Evolutionary conservation across 2,113 vertebrate species (phyloP).

Genomic region (Bambusicola thoracicus): DNA sequence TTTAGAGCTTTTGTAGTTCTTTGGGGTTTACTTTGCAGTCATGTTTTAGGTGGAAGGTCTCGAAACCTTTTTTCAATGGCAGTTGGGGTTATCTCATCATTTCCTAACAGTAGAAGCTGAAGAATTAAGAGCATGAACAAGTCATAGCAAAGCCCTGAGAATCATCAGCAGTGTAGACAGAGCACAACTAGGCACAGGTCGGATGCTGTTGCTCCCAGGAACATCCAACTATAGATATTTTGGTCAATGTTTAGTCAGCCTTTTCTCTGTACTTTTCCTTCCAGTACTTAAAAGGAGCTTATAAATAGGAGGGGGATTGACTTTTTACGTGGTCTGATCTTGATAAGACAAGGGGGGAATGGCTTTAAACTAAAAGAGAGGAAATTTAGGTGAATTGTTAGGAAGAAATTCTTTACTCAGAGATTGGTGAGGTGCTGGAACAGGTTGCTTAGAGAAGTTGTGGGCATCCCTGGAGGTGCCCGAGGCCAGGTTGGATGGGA

Average conservation of each 20-base stretch:
- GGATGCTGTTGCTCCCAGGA: not conserved
- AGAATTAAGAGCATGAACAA: not conserved
- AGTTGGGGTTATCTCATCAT: not conserved
- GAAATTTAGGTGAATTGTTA: too few relatives aligned
- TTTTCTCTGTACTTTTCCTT: not conserved
- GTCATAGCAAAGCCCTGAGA: not conserved
- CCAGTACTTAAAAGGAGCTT: too few relatives aligned
- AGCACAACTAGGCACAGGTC: fast-evolving
- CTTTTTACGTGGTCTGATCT: too few relatives aligned
- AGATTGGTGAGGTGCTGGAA: too few relatives aligned
- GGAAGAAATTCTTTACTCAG: too few relatives aligned
- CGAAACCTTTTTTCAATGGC: not conserved
- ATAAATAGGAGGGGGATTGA: too few relatives aligned
- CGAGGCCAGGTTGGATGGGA: too few relatives aligned
- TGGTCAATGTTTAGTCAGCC: not conserved
- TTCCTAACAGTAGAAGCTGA: not conserved
- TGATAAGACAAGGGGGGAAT: too few relatives aligned
- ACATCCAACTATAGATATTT: fast-evolving
- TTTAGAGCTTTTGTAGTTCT: not conserved
- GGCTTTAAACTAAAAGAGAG: too few relatives aligned
- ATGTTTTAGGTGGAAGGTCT: not conserved
- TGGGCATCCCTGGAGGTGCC: too few relatives aligned
- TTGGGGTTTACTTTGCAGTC: not conserved
- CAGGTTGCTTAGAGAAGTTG: too few relatives aligned
- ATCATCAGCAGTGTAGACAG: not conserved